Percentiles rank a stretch among this genome's conserved stretches.
Conservation (phyloP, 2,797 vertebrate species). For the Molossus alvarezi region DNA sequence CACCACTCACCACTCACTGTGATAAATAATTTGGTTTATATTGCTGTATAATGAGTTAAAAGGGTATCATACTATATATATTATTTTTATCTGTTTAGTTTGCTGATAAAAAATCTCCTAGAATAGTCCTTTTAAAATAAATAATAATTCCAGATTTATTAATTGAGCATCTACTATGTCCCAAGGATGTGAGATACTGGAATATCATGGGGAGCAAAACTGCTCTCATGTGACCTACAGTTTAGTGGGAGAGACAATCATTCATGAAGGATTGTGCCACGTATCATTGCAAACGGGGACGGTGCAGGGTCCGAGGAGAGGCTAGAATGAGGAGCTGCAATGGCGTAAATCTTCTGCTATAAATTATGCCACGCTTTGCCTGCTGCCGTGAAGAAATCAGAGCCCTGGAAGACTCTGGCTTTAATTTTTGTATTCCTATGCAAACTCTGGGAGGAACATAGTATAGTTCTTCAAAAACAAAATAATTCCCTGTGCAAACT, state of each 20-base stretch:
- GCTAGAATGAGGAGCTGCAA: neutral
- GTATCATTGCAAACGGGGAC: neutral
- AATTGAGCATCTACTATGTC: neutral
- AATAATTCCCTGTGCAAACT: neutral
- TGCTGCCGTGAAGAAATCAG: neutral
- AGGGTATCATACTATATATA: neutral
- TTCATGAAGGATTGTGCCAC: neutral
- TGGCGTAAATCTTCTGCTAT: neutral
- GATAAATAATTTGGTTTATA: neutral
- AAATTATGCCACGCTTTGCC: neutral
- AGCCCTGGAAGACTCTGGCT: neutral
- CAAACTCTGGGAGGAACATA: neutral
- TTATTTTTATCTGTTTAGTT: neutral
- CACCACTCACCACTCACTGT: neutral
- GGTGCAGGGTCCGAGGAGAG: neutral
- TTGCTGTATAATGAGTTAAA: neutral
- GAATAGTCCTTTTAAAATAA: neutral
- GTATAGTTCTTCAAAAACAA: slow-evolving; percentile 8
- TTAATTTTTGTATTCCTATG: neutral
- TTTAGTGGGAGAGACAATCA: neutral
- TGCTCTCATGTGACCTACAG: neutral
- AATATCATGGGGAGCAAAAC: neutral
- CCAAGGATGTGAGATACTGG: neutral
- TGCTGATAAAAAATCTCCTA: neutral
- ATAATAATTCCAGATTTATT: neutral